Evolutionary conservation across 2,888 invertebrate genomes (phyloP).

Genomic region (Xestobium rufovillosum): DNA sequence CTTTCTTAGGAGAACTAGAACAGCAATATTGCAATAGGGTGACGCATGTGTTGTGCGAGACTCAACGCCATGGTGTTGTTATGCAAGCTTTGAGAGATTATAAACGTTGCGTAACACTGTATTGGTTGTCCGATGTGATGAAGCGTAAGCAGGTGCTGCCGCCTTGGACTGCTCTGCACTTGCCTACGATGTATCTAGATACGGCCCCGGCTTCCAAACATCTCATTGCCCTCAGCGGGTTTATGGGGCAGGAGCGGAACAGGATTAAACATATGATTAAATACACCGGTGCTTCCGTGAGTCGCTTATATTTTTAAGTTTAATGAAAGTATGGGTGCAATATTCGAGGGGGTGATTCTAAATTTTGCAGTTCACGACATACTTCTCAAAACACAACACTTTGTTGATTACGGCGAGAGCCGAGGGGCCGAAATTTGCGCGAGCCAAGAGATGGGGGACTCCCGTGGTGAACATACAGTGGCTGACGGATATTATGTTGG

Average conservation of each 20-base stretch:
- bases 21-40: conserved; percentile 74
- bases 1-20: conserved; percentile 71
- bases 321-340: neutral
- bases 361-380: conserved; percentile 54
- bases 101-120: conserved; percentile 69
- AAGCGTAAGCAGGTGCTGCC: conserved; percentile 77
- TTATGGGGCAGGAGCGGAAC: conserved; percentile 77
- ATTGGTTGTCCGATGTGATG: conserved; percentile 90
- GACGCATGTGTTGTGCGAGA: conserved; percentile 88
- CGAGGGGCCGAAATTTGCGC: conserved; percentile 80
- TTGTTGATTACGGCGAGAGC: conserved; percentile 70
- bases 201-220: conserved; percentile 69
- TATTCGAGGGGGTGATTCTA: conserved; percentile 9
- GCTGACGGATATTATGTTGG: conserved; percentile 87
- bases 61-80: conserved; percentile 83
- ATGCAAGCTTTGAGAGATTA: conserved; percentile 71
- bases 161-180: conserved; percentile 90
- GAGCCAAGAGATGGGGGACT: conserved; percentile 87
- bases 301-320: conserved; percentile 36
- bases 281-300: conserved; percentile 78
- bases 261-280: conserved; percentile 78
- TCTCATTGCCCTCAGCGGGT: conserved; percentile 81
- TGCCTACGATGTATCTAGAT: conserved; percentile 59
- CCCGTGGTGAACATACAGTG: conserved; percentile 90
- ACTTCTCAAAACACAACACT: conserved; percentile 73